Conservation (phyloP, 2,797 vertebrate genomes). For the Gallinago solitaria region DNA sequence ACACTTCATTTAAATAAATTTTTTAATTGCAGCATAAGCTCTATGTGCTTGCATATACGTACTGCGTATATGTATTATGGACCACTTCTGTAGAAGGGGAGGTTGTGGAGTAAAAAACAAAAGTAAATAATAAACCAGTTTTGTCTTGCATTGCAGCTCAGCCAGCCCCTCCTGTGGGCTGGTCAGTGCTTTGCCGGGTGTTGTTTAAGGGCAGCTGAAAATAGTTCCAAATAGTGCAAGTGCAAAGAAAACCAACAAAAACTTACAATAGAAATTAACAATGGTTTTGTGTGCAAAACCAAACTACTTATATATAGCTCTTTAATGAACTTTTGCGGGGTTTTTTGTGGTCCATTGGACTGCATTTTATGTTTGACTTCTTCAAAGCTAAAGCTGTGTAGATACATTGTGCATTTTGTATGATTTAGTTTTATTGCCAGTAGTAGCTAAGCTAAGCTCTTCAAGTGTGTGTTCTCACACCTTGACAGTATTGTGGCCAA, state of each 20-base stretch:
- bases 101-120: neutral
- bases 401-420: accelerated
- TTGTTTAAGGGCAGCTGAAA: neutral
- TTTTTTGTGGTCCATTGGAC: accelerated
- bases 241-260: neutral
- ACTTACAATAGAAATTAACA: neutral
- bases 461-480: no score
- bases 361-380: neutral
- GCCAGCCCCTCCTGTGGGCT: neutral
- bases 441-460: neutral
- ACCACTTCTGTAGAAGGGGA: neutral
- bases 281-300: neutral
- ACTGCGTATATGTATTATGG: neutral
- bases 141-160: no score
- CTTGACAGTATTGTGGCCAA: neutral
- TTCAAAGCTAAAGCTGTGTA: neutral
- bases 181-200: neutral
- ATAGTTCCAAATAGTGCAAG: neutral
- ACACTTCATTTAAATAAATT: conserved; percentile 42
- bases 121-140: neutral
- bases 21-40: neutral
- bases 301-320: neutral
- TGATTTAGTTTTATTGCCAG: accelerated
- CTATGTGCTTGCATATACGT: neutral
- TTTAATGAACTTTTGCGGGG: accelerated